phyloP scores from a whole-genome alignment of 2,888 invertebrate species.

The Heterodera filipjevi region DNA sequence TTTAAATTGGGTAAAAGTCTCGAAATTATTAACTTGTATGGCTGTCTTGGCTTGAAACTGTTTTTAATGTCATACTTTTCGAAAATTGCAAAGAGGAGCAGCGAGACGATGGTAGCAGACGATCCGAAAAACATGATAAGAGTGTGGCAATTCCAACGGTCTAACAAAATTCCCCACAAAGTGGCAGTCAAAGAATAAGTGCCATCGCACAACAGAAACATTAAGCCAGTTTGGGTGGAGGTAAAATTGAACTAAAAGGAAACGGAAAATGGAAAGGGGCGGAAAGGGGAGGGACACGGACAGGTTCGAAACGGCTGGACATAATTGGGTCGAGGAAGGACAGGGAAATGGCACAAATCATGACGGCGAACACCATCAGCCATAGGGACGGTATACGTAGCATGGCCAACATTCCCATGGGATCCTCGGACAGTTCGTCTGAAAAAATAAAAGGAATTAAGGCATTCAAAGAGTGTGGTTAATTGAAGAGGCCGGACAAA shows the following conservation, averaged over 20 bases:
- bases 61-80: slow-evolving; percentile 54
- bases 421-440: slow-evolving; percentile 46
- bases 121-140: slow-evolving; percentile 62
- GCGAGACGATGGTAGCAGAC: slow-evolving; percentile 53
- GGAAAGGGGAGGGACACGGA: slow-evolving; percentile 32
- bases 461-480: too few species aligned
- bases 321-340: slow-evolving; percentile 83
- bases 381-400: slow-evolving; percentile 57
- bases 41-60: too few species aligned
- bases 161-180: slow-evolving; percentile 62
- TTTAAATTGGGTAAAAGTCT: too few species aligned
- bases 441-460: not conserved
- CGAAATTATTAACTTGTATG: too few species aligned
- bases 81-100: slow-evolving; percentile 64
- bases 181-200: slow-evolving; percentile 59
- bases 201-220: slow-evolving; percentile 64
- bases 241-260: slow-evolving; percentile 55
- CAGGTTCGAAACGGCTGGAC: slow-evolving; percentile 76
- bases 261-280: not conserved
- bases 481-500: not conserved
- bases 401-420: slow-evolving; percentile 57
- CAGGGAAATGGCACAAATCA: slow-evolving; percentile 64
- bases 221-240: slow-evolving; percentile 61
- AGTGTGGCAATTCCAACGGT: slow-evolving; percentile 53
- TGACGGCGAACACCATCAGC: slow-evolving; percentile 59